Evolutionary conservation across 2,113 vertebrate species (phyloP).

Genomic region (Trematocara marginatum): DNA sequence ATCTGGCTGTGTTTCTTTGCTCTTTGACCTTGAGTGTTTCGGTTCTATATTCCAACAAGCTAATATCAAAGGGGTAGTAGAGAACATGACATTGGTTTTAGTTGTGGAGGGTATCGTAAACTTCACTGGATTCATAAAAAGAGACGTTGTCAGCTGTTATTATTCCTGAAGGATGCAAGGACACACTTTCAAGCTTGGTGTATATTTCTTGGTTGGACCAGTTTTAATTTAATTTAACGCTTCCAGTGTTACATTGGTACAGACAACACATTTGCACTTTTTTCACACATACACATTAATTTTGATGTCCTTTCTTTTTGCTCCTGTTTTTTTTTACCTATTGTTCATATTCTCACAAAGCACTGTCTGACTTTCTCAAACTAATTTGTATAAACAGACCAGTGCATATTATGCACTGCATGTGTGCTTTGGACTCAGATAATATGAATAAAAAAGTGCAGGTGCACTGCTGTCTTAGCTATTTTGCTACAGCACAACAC

Average conservation of each 20-base stretch:
- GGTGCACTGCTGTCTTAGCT: not conserved
- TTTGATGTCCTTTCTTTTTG: not conserved
- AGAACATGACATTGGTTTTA: not conserved
- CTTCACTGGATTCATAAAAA: slow-evolving; percentile 1
- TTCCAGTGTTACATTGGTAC: not conserved
- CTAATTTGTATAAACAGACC: not conserved
- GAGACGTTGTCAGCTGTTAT: not conserved
- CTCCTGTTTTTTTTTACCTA: not conserved
- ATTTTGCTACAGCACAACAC: not conserved
- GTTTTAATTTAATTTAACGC: not conserved
- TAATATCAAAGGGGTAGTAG: not conserved
- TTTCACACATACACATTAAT: not conserved
- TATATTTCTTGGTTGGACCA: not conserved
- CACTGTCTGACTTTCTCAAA: not conserved
- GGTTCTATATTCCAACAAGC: not conserved
- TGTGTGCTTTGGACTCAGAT: not conserved
- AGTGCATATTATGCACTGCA: not conserved
- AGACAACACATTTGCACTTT: not conserved
- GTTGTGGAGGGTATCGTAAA: not conserved
- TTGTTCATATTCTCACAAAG: not conserved
- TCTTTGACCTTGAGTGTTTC: not conserved
- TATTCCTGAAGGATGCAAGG: not conserved
- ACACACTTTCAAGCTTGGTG: not conserved
- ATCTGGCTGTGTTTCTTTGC: not conserved
- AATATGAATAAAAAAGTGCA: not conserved